Base-by-base conservation (phyloP, 2,888 invertebrate genomes). In the Onthophagus sagittarius region DNA sequence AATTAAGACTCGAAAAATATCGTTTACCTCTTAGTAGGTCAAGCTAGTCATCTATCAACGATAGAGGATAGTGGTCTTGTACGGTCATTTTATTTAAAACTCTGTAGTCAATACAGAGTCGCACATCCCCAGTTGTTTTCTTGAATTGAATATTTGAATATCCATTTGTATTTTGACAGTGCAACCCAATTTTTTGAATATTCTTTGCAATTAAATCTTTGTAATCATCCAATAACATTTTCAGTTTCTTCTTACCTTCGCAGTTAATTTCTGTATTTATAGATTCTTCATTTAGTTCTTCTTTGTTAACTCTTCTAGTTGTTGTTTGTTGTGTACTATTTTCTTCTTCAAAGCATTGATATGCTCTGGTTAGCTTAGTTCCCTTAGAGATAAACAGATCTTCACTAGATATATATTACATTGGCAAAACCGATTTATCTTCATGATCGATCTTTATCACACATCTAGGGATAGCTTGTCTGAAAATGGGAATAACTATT, bases 1-100 rank as follows among this genome's bases (percentile, higher is more conserved):
- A n/a, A n/a, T n/a, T n/a, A 13, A 80, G 71, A 9, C 74, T 75
- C 14, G 76, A 72, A 71, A 78, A 79, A 71, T 75, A 79, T 32
- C 74, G 72, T 2, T 78, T 72, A 23, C 73, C 76, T 6, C 73
- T 72, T 23, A 77, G 64, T 53, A 77, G 77, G 9, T 74, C 73
- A 5, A 79, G 71, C 14, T 33, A 13, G 14, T 69, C 69, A 7
- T 69, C 69, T 31, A 69, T 69, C 0, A 33, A 32, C 6, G 33
- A 62, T 23, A 71, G 53, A 4, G 71, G 62, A 14, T 62, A 71
- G 14, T 71, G 33, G 9, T 71, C 71, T 13, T 33, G 15, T n/a
- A 71, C 15, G 4, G 63, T 71, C 6, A 71, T 33, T 31, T 69
- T 69, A 31, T 69, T 69, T 5, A 76, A 7, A 76, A 53, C 4